Evolutionary conservation across 2,888 invertebrate species (phyloP), one percentile per base, ranked within the genome.

Genomic region (Hesperia comma): DNA sequence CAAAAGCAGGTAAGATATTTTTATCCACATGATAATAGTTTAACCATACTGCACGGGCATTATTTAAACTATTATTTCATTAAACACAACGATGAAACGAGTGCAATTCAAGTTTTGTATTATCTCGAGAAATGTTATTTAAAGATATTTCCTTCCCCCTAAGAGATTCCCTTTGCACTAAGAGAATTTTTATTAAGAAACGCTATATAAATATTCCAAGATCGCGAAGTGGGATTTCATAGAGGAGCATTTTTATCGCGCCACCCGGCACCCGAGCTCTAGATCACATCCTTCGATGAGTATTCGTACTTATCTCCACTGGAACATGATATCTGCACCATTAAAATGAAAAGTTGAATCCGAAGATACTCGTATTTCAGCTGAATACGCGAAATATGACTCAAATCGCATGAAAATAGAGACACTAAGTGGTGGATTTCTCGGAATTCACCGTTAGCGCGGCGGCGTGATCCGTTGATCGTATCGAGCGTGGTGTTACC

Each of bases 391-490:
- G 57, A 49, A 61, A 61, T 67, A 61, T 54, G 67, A 61, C 21
- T 55, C 54, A 40, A 61, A 55, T 67, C 67, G 67, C 46, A 17
- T 37, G 41, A 40, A 60, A 54, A 66, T 61, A 26, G 10, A 56
- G 37, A 46, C 46, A 37, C 15, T 61, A 37, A 55, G 21, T 46
- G 37, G 6, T 26, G 55, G 46, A 40, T 79, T 83, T 78, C 79
- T 76, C 71, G 77, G 77, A 79, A 82, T 82, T 84, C 82, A 79
- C 76, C 76, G 73, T 72, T 60, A 72, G 67, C 67, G 68, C 68
- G 66, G 56, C 75, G 71, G 77, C 77, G 78, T 78, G 77, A 56
- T 67, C 19, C 40, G 60, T 51, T 14, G 46, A 12, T 17, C 32
- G 15, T 76, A 75, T 76, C 75, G 76, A 77, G 33, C 21, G 43